Evolutionary conservation across 2,888 invertebrate genomes (phyloP), one percentile per base, ranked within the genome.

Genomic region (Ctena decussata): DNA sequence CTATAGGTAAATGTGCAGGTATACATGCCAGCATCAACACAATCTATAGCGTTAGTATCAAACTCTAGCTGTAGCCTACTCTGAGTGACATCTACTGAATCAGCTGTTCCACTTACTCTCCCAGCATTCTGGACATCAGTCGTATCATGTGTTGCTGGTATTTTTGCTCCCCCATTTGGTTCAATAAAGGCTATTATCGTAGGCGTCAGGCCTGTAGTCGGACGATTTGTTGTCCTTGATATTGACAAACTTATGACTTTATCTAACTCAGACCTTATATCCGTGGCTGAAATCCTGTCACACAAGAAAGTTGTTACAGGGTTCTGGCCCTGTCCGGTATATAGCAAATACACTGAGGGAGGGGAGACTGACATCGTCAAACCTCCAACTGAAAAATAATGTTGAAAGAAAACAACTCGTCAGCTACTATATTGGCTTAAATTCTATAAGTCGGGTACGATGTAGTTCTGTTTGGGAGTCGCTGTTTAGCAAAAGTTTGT

Each of bases 1-100:
- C 24, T 18, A 72, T 79, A 79, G 2, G 21, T 12, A 11, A 65
- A 18, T 21, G 73, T 65, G 65, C 79, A 79, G 11, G 11, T 35
- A 35, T 79, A 79, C 21, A 11, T 30, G 27, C 60, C 65, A 27
- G 32, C 79, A 79, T 79, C 73, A 0, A 24, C 21, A 73, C 79
- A 79, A n/a, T 32, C 21, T 18, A 79, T 6, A 18, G 24, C 24
- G 2, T 3, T 3, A 24, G 72, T 41, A 5, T 73, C 6, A 24
- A 79, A 44, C 21, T 15, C n/a, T 1, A 79, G 1, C 11, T 41
- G n/a, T 18, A 44, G n/a, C 46, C 18, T n/a, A n/a, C 12, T 49
- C 60, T 65, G n/a, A 8, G 46, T 49, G 65, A 8, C 12, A 44
- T 74, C 27, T 35, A 46, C 1, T 24, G 30, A 37, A 35, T 49